phyloP scores from a whole-genome alignment of 1,140 invertebrate species.

The Elymnias hypermnestra region DNA sequence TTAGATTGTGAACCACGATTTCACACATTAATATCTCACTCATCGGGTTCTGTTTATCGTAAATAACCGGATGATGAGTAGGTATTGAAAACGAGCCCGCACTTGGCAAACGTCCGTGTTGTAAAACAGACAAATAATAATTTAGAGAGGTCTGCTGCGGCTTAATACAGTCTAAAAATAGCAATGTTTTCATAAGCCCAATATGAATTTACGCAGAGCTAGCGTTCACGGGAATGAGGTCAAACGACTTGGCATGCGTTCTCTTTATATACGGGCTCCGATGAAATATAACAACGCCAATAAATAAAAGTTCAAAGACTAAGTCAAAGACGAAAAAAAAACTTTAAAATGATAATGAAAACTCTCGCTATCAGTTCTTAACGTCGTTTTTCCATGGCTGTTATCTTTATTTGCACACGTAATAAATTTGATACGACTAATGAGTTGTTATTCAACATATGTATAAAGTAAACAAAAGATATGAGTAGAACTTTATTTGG shows the following conservation, averaged over 20 bases:
- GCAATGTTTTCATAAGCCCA: conserved; percentile 66
- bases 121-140: conserved; percentile 66
- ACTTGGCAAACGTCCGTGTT: conserved; percentile 57
- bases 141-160: conserved; percentile 49
- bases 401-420: conserved; percentile 3
- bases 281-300: conserved; percentile 41
- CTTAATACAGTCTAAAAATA: conserved; percentile 65
- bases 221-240: conserved; percentile 64
- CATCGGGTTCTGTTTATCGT: conserved; percentile 44
- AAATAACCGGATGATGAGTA: conserved; percentile 48
- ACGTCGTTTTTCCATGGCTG: conserved; percentile 2
- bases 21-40: conserved; percentile 26
- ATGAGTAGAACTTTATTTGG: neutral
- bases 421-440: conserved; percentile 10
- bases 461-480: conserved; percentile 1
- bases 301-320: conserved; percentile 21
- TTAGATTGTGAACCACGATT: too few relatives aligned
- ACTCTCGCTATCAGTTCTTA: neutral
- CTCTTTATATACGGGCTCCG: conserved; percentile 29
- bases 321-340: conserved; percentile 25
- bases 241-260: conserved; percentile 65
- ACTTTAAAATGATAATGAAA: conserved; percentile 10
- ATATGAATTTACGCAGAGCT: conserved; percentile 70
- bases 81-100: conserved; percentile 47
- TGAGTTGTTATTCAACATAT: conserved; percentile 10